A percentile compares a stretch with the other conserved stretches of the same genome.
Evolutionary conservation across 2,888 invertebrate species (phyloP).

Genomic region (Sialis fuliginosa): DNA sequence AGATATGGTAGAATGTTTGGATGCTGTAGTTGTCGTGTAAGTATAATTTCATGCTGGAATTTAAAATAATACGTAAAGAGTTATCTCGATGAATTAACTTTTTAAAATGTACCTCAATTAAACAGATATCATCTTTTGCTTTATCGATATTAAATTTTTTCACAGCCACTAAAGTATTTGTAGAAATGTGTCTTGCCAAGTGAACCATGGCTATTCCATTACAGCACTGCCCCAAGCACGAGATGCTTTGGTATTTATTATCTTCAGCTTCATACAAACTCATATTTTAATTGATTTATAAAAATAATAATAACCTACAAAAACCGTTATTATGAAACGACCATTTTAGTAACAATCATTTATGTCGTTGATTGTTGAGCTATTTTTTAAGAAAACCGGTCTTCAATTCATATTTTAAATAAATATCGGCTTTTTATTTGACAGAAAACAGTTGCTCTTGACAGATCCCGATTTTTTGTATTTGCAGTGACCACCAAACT

Average conservation of each 20-base stretch:
- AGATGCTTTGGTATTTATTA: constrained; percentile 46
- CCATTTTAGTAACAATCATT: too few relatives aligned
- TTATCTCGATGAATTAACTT: background rate
- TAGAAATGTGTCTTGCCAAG: constrained; percentile 46
- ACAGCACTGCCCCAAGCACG: constrained; percentile 49
- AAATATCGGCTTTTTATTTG: too few relatives aligned
- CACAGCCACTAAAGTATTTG: constrained; percentile 47
- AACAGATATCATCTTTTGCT: constrained; percentile 38
- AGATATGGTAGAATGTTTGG: constrained; percentile 58
- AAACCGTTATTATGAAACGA: too few relatives aligned
- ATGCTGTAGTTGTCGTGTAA: constrained; percentile 62
- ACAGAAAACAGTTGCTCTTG: too few relatives aligned
- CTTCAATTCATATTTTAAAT: too few relatives aligned
- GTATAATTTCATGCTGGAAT: constrained; percentile 59
- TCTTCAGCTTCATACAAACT: constrained; percentile 30
- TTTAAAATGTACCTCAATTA: constrained; percentile 29
- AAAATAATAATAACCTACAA: too few relatives aligned
- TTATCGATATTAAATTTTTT: constrained; percentile 63
- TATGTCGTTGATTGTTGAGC: too few relatives aligned
- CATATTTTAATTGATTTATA: background rate
- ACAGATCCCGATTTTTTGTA: too few relatives aligned
- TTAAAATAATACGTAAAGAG: constrained; percentile 3
- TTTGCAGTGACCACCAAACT: too few relatives aligned
- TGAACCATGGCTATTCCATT: constrained; percentile 52
- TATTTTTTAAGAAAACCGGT: too few relatives aligned